A percentile compares a stretch with the other conserved stretches of the same genome.
Conservation (phyloP, 2,113 vertebrate species). For the Cryptotis parvus region DNA sequence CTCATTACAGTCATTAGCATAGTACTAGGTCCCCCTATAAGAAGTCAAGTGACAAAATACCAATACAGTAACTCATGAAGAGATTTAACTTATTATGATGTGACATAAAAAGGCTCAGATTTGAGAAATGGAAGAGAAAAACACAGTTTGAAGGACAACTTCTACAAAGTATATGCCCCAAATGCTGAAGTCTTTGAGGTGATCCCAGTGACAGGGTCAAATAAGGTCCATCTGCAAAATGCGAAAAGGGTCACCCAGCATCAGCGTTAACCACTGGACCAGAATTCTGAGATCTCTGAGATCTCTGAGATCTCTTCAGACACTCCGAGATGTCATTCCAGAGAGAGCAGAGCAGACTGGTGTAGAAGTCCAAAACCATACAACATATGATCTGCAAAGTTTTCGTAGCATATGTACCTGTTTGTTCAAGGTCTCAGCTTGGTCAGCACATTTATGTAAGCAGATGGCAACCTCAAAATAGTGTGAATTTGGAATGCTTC, state of each 20-base stretch:
- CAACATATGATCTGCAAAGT: no score
- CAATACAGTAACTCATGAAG: no score
- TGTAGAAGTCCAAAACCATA: background rate
- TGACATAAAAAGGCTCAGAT: background rate
- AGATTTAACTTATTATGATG: no score
- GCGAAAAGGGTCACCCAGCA: background rate
- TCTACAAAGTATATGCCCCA: background rate
- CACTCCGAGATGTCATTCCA: background rate
- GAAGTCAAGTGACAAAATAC: no score
- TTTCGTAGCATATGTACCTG: no score
- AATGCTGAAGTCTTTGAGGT: slow-evolving; percentile 3
- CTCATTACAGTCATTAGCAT: background rate
- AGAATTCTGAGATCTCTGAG: background rate
- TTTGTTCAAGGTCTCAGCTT: background rate
- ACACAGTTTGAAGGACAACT: background rate
- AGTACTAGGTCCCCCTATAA: background rate
- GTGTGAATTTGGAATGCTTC: background rate
- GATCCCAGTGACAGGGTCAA: background rate
- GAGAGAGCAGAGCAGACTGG: background rate
- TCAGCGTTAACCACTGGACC: background rate
- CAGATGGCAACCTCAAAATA: background rate
- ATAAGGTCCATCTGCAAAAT: background rate
- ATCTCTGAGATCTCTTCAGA: no score
- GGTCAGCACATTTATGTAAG: background rate
- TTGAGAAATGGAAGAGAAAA: background rate